Percentiles rank a stretch among this genome's conserved stretches.
Evolutionary conservation across 2,888 invertebrate species (phyloP).

Genomic region (Protonemura montana): DNA sequence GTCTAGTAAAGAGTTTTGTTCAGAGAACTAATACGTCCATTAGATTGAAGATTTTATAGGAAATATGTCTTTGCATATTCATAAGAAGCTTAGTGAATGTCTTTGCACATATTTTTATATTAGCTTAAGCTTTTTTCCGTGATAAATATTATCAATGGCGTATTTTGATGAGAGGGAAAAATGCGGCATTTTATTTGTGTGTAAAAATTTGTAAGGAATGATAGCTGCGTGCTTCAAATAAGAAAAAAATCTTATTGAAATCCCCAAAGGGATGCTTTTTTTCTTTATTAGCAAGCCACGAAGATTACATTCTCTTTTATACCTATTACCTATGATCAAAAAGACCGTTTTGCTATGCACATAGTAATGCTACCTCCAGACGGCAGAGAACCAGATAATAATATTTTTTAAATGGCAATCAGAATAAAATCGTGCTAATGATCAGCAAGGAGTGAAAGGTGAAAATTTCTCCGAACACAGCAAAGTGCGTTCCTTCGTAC

Average conservation of each 20-base stretch:
- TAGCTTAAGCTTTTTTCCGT: slow-evolving; percentile 36
- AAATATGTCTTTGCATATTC: slow-evolving; percentile 42
- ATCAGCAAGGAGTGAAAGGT: too few species aligned
- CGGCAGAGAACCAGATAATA: too few species aligned
- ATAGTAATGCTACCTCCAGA: not conserved
- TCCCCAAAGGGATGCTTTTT: not conserved
- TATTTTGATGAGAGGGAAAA: slow-evolving; percentile 36
- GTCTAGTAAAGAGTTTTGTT: slow-evolving; percentile 10
- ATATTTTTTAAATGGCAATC: too few species aligned
- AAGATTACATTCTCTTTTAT: not conserved
- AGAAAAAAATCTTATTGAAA: slow-evolving; percentile 34
- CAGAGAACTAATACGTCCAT: slow-evolving; percentile 32
- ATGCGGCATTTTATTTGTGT: slow-evolving; percentile 14
- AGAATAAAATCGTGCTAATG: too few species aligned
- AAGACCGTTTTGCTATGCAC: not conserved
- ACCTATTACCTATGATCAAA: not conserved
- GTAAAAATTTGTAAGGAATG: slow-evolving; percentile 18
- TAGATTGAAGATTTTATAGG: slow-evolving; percentile 36
- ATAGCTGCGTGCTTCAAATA: slow-evolving; percentile 2
- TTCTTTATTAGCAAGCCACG: not conserved
- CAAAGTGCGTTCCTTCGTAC: too few species aligned
- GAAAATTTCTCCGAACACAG: too few species aligned
- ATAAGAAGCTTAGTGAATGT: slow-evolving; percentile 41
- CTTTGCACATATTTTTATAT: slow-evolving; percentile 42
- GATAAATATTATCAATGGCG: slow-evolving; percentile 38